Evolutionary conservation across 2,797 vertebrate species (phyloP), one percentile per base, ranked within the genome.

Genomic region (Phrynocephalus forsythii): DNA sequence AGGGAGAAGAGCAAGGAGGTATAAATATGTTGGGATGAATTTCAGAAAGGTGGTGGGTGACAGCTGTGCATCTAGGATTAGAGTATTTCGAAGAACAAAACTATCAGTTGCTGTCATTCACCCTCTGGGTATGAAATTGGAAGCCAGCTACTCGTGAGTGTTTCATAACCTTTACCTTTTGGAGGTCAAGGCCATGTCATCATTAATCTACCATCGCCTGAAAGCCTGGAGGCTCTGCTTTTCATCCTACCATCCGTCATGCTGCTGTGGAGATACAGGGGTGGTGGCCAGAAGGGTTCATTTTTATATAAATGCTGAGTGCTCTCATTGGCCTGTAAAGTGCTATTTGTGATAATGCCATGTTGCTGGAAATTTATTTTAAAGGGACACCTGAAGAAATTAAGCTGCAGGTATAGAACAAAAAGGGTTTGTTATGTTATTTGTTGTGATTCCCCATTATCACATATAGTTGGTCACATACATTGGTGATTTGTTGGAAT

Each of bases 121-220:
- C 79, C 87, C 86, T 85, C 83, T 38, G 88, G 94, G 91, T 91
- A 92, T 95, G 95, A 95, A 96, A 94, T 94, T 94, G 90, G 93
- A 95, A 94, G 93, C 92, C 83, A 26, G 88, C 93, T 94, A 92
- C 91, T 94, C 93, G 88, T 85, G 92, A 94, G 95, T 91, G 89
- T 94, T 95, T 86, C 90, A 73, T 95, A 94, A 93, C 93, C 94
- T 94, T 94, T 94, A 94, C 94, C 91, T 95, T 91, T 92, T 48
- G 93, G 93, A 94, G 95, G 94, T 95, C 94, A 95, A 95, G 94
- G 93, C 94, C 88, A 26, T 92, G 91, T 94, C 91, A 82, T 93
- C 94, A 95, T 95, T 95, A 95, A 95, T 95, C 94, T 94, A 30
- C 90, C 79, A 7, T 91, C 1, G 82, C 94, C 92, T 92, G 85